A percentile compares a stretch with the other conserved stretches of the same genome.
phyloP scores from a whole-genome alignment of 2,888 invertebrate genomes.

The Lypha dubia region DNA sequence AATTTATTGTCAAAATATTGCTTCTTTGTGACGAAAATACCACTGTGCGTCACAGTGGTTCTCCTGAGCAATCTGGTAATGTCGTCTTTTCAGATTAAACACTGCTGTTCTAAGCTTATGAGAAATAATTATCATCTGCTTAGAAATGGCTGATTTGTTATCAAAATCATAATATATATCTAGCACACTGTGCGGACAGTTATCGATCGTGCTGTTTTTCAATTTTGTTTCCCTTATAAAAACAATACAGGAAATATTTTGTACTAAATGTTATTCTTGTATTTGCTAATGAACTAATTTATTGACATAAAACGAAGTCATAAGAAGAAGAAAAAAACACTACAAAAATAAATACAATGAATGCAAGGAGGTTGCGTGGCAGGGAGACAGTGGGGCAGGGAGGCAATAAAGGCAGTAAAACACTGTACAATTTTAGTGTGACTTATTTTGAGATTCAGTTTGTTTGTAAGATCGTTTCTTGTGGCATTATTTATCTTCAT shows the following conservation, averaged over 20 bases:
- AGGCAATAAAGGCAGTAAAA: constrained; percentile 1
- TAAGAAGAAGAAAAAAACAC: constrained; percentile 27
- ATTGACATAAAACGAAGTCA: constrained; percentile 60
- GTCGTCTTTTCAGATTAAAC: too few relatives aligned
- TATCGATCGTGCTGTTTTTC: not conserved
- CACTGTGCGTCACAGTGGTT: too few relatives aligned
- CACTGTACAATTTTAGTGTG: constrained; percentile 42
- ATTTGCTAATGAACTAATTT: constrained; percentile 70
- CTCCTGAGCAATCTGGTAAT: too few relatives aligned
- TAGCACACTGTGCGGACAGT: not conserved
- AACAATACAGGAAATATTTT: constrained; percentile 13
- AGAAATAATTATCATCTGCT: too few relatives aligned
- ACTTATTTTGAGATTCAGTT: constrained; percentile 50
- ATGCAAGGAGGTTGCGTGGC: too few relatives aligned
- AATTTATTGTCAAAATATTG: too few relatives aligned
- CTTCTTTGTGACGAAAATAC: too few relatives aligned
- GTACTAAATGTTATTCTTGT: constrained; percentile 9
- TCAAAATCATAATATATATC: not conserved
- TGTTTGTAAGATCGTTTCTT: constrained; percentile 33
- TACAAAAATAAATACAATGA: constrained; percentile 2
- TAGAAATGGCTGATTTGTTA: not conserved
- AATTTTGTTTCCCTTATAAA: not conserved
- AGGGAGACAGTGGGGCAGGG: too few relatives aligned
- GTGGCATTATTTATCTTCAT: constrained; percentile 3
- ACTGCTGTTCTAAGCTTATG: too few relatives aligned